Base-by-base conservation (phyloP, 2,797 vertebrate species). In the Champsocephalus gunnari region DNA sequence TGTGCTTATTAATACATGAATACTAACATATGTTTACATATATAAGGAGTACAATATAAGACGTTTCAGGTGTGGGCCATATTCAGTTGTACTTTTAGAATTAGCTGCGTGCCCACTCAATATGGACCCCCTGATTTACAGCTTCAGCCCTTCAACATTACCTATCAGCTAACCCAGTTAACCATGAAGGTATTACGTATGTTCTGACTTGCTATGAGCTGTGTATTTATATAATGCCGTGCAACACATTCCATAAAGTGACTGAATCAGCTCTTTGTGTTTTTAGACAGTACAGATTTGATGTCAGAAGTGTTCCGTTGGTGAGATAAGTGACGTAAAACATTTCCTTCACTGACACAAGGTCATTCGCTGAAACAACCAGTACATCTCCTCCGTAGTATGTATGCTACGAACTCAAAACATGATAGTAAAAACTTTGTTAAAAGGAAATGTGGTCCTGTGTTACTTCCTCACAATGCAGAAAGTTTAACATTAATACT, bases 291-390 rank as follows among this genome's bases (percentile, higher is more conserved):
- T 43, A 63, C 28, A 53, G 62, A 51, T 34, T 51, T 69, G 73
- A 78, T 83, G 74, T 83, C 70, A 89, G 21, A 79, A 24, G 10
- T 50, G 73, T 74, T 82, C 49, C 3, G 21, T 72, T 16, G 44
- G 3, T 34, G 48, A 55, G n/a, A 67, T 24, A 17, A 60, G 44
- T 76, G 77, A 86, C 67, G 61, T 62, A 69, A 43, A 71, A 41
- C 41, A 32, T 53, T 65, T 75, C 62, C 41, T 38, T 2, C 54
- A 51, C 48, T 0, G 19, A 54, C 21, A 65, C 74, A 87, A 84
- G 83, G 87, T 57, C 9, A 8, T 51, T 67, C 0, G n/a, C 9
- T 56, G 21, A 6, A 73, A 79, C 63, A 79, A 59, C 14, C 56
- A 50, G 0, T 0, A 41, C 55, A 0, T 3, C 4, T 48, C 61